phyloP scores from a whole-genome alignment of 2,113 vertebrate species.

The Nothobranchius kuhntae region DNA sequence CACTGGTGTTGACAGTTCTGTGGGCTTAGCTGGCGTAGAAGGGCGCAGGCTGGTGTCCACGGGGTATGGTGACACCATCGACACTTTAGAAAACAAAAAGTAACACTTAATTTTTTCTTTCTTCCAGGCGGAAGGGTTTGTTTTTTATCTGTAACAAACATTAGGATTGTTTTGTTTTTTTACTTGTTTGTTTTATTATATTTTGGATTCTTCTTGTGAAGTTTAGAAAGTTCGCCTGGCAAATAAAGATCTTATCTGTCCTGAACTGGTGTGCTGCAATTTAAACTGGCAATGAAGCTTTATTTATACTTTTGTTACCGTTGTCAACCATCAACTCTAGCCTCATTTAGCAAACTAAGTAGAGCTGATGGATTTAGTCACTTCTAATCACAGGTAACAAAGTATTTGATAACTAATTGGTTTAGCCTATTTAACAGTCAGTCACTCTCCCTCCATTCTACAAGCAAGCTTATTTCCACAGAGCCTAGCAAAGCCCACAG shows the following conservation, averaged over 20 bases:
- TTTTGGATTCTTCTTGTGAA: slow-evolving; percentile 20
- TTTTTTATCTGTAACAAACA: slow-evolving; percentile 79
- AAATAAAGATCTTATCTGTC: slow-evolving; percentile 61
- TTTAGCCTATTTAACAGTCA: slow-evolving; percentile 14
- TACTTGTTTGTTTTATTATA: neutral
- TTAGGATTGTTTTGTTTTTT: slow-evolving; percentile 31
- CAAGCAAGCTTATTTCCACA: slow-evolving; percentile 11
- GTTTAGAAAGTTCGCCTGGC: slow-evolving; percentile 33
- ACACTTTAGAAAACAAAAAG: slow-evolving; percentile 7
- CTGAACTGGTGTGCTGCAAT: slow-evolving; percentile 32
- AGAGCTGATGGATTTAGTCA: neutral
- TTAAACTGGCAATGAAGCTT: neutral
- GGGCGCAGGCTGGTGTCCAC: slow-evolving; percentile 36
- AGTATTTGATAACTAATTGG: neutral
- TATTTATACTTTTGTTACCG: slow-evolving; percentile 3
- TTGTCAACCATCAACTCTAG: neutral
- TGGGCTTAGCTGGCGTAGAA: slow-evolving; percentile 44
- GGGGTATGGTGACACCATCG: slow-evolving; percentile 15
- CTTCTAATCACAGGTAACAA: slow-evolving; percentile 2
- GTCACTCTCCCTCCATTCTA: neutral
- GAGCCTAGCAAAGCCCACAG: slow-evolving; percentile 33
- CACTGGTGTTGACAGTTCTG: slow-evolving; percentile 42
- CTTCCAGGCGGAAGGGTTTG: slow-evolving; percentile 75
- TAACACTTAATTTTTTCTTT: slow-evolving; percentile 46
- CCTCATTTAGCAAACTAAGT: slow-evolving; percentile 6